Conservation (phyloP, 2,888 invertebrate species). For the Galerucella nymphaeae region DNA sequence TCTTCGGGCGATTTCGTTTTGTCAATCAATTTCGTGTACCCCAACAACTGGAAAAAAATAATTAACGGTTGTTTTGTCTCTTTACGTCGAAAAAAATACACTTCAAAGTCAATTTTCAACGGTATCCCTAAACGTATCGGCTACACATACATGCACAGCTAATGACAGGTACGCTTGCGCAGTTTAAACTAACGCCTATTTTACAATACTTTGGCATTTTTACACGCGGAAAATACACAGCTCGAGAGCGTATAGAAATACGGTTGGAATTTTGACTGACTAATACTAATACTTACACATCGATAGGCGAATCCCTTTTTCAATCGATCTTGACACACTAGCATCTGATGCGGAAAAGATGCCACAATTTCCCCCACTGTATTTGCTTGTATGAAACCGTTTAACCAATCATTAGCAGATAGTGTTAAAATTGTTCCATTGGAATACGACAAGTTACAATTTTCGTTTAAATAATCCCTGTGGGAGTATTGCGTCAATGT, state of each 20-base stretch:
- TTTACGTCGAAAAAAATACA: too few relatives aligned
- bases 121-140: too few relatives aligned
- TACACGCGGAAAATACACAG: too few relatives aligned
- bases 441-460: conserved; percentile 58
- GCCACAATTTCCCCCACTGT: conserved; percentile 67
- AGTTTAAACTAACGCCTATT: too few relatives aligned
- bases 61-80: neutral
- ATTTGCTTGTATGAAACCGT: conserved; percentile 67
- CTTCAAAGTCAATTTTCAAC: too few relatives aligned
- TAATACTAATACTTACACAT: conserved; percentile 51
- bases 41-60: conserved; percentile 56
- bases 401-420: conserved; percentile 67
- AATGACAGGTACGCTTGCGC: too few relatives aligned
- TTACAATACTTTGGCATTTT: too few relatives aligned
- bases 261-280: too few relatives aligned
- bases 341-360: conserved; percentile 65
- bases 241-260: too few relatives aligned
- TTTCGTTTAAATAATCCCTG: conserved; percentile 46
- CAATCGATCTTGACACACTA: conserved; percentile 56
- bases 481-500: conserved; percentile 27
- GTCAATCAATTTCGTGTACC: conserved; percentile 51
- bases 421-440: conserved; percentile 62
- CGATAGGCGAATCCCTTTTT: conserved; percentile 47
- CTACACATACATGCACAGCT: too few relatives aligned
- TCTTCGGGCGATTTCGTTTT: conserved; percentile 49